Base-by-base conservation (phyloP, 2,113 vertebrate species). In the Tinamus guttatus region DNA sequence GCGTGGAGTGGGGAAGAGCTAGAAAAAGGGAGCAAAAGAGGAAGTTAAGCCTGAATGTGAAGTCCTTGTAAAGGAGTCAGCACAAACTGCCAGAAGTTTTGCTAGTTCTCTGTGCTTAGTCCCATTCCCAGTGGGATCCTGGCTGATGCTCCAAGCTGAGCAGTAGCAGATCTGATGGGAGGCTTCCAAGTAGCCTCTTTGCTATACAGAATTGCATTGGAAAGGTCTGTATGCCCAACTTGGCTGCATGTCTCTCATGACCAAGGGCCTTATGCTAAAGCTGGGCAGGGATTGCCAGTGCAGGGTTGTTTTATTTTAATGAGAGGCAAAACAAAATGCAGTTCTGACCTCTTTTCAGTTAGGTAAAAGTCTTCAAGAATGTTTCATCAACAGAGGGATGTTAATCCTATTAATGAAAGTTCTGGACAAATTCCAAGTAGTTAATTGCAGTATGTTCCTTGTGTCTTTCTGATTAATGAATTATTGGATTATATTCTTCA, bases 381-480 rank as follows among this genome's bases (percentile, higher is more conserved):
- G 21, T 92, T 89, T 90, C 30, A 52, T 85, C 58, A 75, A 60
- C 78, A 93, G 47, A 45, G 32, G 41, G 68, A 58, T 90, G 19
- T 95, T 90, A 93, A 87, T 81, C 58, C 43, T 73, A 36, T 84
- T 89, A 92, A 92, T 85, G 41, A 94, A 60, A 86, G 54, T 86
- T 75, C 40, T 92, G 59, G 83, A 84, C 20, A 49, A 87, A 84
- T 84, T 86, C 93, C 80, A 95, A 52, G 13, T 51, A 74, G 27
- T 81, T 94, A 84, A 73, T 76, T 95, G 76, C 30, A 17, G 38
- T 93, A 77, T 60, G 28, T 91, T 85, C n/a, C n/a, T 17, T 4
- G 2, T 77, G 25, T 70, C 56, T 86, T 70, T 89, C 47, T 83
- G 65, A 67, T 71, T 80, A 78, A 90, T 93, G 38, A 94, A 85